These are phyloP conservation scores for Phylloscopus trochilus DNA, from an alignment of 2,113 vertebrate species.

Conservation along the genomic window DNA sequence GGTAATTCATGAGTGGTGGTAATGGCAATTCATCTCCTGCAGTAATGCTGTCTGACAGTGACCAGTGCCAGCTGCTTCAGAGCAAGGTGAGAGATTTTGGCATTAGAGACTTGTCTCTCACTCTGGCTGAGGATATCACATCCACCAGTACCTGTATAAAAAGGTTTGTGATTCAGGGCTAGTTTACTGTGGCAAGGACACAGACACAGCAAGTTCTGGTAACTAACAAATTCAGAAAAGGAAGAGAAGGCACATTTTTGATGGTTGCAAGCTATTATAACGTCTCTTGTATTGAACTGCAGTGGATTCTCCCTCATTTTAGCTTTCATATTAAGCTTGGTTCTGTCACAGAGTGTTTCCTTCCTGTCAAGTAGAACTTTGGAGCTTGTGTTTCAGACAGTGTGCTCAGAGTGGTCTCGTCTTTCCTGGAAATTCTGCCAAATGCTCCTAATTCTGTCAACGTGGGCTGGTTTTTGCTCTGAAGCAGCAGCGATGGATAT, in stretches of 20 bases:
- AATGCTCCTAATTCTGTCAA: neutral
- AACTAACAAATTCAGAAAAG: neutral
- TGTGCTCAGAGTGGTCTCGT: neutral
- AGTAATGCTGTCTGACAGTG: neutral
- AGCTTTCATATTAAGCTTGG: neutral
- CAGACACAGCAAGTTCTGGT: neutral
- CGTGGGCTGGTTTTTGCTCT: neutral
- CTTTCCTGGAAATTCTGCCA: neutral
- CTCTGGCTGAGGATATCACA: rapidly evolving
- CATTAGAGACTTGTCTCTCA: neutral
- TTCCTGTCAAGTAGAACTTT: neutral
- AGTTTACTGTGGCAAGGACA: neutral
- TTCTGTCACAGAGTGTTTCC: neutral
- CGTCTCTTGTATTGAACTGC: neutral
- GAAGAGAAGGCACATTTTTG: neutral
- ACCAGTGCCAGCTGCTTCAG: neutral
- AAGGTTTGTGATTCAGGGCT: neutral
- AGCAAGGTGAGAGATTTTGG: neutral
- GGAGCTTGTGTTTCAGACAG: neutral
- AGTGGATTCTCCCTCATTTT: neutral
- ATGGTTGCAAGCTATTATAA: neutral
- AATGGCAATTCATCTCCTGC: neutral
- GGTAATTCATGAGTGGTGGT: neutral
- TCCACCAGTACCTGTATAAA: neutral
- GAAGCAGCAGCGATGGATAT: neutral